Evolutionary conservation across 2,888 invertebrate species (phyloP), one percentile per base, ranked within the genome.

Genomic region (Drosophila mettleri): DNA sequence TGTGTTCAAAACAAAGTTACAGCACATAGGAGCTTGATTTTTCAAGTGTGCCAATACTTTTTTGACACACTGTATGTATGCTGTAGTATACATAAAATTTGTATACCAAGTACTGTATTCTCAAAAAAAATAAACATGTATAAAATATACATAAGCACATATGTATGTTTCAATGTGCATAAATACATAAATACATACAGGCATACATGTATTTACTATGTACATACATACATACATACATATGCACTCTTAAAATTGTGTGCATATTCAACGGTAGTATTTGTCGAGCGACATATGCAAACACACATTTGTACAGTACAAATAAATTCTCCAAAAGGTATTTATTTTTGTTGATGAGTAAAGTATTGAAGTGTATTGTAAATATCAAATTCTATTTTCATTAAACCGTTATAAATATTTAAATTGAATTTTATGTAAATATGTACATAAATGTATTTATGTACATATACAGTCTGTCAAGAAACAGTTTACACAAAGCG

Each of bases 271-370:
- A 71, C 76, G 52, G 75, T 75, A 76, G 75, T 75, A 64, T 73
- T 72, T 76, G 69, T 46, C 53, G 69, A 69, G 46, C 64, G 59
- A 48, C 64, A 62, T 51, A 48, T 51, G 69, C 61, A 78, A 72
- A 78, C 68, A 76, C 65, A 74, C 73, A 72, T 78, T 73, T 73
- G 67, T 72, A 54, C 72, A 74, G 62, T 64, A 74, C 69, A 82
- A 80, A 79, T 84, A 81, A 83, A 80, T 62, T 68, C 69, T 74
- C 69, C 72, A 72, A 76, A 75, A 69, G 86, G 85, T 90, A 87
- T 90, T 90, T 89, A 89, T 90, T 86, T 91, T 91, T 90, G 88
- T 89, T 86, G 82, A 89, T 89, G 90, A 88, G 90, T 89, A 90
- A 89, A 89, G 85, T 87, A 89, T 83, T 91, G 77, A 85, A 91